A percentile compares a stretch with the other conserved stretches of the same genome.
phyloP scores from a whole-genome alignment of 2,113 vertebrate genomes.

The Ptilonorhynchus violaceus region DNA sequence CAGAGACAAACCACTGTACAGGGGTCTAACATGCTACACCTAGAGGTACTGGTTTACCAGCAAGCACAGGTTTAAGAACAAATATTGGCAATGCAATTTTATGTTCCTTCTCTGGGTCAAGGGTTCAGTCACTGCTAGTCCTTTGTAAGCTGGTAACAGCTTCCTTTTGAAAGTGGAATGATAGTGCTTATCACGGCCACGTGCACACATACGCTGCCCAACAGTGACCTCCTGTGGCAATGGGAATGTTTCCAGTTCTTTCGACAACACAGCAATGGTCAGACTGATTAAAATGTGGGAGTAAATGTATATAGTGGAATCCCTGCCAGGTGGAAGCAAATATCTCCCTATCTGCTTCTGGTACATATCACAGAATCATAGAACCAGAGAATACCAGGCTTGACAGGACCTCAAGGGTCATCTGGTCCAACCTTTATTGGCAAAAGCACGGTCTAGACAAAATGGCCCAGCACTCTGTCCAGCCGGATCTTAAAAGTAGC shows the following conservation, averaged over 20 bases:
- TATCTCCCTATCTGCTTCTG: neutral
- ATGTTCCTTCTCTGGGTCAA: neutral
- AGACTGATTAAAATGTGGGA: neutral
- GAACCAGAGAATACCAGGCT: neutral
- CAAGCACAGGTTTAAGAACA: neutral
- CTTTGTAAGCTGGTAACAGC: neutral
- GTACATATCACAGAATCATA: neutral
- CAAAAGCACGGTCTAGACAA: neutral
- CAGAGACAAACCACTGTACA: neutral
- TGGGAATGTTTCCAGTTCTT: neutral
- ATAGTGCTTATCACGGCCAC: neutral
- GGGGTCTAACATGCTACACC: neutral
- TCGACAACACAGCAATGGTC: neutral
- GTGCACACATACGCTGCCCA: neutral
- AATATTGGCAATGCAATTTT: neutral
- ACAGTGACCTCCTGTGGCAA: constrained; percentile 47
- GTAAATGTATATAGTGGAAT: neutral
- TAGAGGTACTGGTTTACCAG: neutral
- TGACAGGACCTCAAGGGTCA: neutral
- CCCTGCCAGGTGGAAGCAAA: neutral
- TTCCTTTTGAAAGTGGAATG: neutral
- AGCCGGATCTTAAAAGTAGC: neutral
- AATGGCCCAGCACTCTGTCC: neutral
- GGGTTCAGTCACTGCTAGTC: neutral
- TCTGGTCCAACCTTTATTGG: neutral